Evolutionary conservation across 2,113 vertebrate genomes (phyloP).

Genomic region (Phyllopteryx taeniolatus): DNA sequence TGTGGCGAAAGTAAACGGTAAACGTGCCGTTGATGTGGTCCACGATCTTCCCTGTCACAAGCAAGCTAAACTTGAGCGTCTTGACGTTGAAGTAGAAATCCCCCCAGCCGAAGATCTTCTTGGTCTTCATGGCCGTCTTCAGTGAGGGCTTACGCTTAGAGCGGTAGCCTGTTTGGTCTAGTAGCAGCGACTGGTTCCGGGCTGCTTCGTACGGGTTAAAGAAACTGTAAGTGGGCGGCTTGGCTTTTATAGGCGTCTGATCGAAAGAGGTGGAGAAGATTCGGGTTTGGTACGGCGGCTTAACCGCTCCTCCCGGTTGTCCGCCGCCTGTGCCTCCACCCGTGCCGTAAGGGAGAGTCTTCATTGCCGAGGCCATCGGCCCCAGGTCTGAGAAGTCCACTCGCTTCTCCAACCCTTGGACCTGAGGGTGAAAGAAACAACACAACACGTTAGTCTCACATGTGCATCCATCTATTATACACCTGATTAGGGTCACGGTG

Average conservation of each 20-base stretch:
- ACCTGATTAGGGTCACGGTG: neutral
- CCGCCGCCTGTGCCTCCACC: conserved; percentile 52
- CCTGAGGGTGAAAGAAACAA: conserved; percentile 66
- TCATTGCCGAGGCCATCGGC: conserved; percentile 72
- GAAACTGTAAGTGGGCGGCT: conserved; percentile 71
- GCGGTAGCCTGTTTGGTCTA: conserved; percentile 76
- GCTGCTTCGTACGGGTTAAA: conserved; percentile 76
- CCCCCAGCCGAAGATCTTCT: conserved; percentile 97
- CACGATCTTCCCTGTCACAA: conserved; percentile 86
- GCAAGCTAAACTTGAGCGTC: conserved; percentile 85
- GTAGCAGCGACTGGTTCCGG: conserved; percentile 73
- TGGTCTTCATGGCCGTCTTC: conserved; percentile 84
- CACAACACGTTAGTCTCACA: conserved; percentile 9
- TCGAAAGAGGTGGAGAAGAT: conserved; percentile 72
- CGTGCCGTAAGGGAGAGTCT: conserved; percentile 74
- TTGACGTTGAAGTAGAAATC: conserved; percentile 97
- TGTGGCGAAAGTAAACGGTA: conserved; percentile 96
- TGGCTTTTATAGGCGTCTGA: conserved; percentile 72
- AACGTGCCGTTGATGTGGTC: conserved; percentile 98
- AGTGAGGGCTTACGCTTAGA: conserved; percentile 84
- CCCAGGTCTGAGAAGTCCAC: conserved; percentile 83
- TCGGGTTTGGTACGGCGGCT: conserved; percentile 73
- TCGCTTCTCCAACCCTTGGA: conserved; percentile 78
- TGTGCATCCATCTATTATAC: neutral
- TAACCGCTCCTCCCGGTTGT: conserved; percentile 62